Conservation (phyloP, 2,113 vertebrate species). For the Brevimyrus niger region DNA sequence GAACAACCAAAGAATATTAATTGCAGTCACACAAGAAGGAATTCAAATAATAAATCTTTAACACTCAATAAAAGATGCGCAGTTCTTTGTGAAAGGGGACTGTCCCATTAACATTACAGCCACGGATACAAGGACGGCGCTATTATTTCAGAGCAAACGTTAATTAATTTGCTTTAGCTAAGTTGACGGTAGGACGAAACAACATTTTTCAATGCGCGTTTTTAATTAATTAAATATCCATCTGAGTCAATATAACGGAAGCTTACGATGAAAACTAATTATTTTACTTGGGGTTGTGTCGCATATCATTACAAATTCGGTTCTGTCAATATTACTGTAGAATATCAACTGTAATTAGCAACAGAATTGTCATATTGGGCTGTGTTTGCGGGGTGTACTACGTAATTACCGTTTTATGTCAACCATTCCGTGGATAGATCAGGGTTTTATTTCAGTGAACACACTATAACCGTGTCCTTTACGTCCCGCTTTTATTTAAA, state of each 20-base stretch:
- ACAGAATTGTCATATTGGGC: background rate
- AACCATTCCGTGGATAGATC: background rate
- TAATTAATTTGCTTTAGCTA: slow-evolving; percentile 7
- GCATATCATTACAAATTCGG: background rate
- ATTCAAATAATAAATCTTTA: background rate
- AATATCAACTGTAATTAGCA: background rate
- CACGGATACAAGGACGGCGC: background rate
- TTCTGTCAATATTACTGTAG: background rate
- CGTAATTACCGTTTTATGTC: background rate
- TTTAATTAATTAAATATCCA: background rate
- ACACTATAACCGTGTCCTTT: background rate
- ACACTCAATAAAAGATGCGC: background rate
- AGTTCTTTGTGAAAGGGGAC: background rate
- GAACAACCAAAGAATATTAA: background rate
- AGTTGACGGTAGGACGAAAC: background rate
- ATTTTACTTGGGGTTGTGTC: background rate
- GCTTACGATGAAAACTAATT: background rate
- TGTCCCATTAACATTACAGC: background rate
- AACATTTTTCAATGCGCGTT: background rate
- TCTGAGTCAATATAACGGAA: background rate
- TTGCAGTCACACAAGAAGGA: background rate
- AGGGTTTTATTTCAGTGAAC: background rate
- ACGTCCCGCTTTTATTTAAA: background rate
- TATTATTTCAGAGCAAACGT: background rate
- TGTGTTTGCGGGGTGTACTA: background rate